Conservation (phyloP, 2,113 vertebrate genomes). For the Neodon shergylaensis region DNA sequence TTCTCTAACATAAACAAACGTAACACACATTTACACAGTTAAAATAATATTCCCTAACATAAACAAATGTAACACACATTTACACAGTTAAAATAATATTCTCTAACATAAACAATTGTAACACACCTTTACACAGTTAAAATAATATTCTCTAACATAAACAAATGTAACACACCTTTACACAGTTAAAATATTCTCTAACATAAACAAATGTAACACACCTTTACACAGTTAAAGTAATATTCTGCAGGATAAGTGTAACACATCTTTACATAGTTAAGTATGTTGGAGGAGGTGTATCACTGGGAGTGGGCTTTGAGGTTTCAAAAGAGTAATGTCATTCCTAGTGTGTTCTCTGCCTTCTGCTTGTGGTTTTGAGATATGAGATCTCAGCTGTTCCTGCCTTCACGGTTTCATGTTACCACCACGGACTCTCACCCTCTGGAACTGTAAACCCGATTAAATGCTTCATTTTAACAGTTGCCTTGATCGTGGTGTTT, state of each 20-base stretch:
- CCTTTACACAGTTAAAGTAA: background rate
- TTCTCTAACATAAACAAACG: too few relatives aligned
- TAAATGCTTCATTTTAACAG: background rate
- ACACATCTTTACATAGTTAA: background rate
- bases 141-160: background rate
- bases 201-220: background rate
- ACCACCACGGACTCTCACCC: background rate
- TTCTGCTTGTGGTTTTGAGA: background rate
- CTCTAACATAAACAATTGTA: background rate
- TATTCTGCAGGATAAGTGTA: background rate
- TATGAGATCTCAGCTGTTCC: background rate
- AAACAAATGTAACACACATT: background rate
- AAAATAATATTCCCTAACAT: too few relatives aligned
- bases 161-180: background rate
- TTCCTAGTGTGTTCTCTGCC: background rate
- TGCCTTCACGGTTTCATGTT: background rate
- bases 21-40: too few relatives aligned
- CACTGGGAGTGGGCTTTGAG: background rate
- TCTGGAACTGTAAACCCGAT: background rate
- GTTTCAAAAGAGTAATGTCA: background rate
- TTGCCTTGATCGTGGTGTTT: background rate
- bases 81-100: background rate
- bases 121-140: background rate
- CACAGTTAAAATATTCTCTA: too few relatives aligned
- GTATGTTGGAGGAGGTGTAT: background rate